Evolutionary conservation across 2,113 vertebrate genomes (phyloP).

Genomic region (Tenrec ecaudatus): DNA sequence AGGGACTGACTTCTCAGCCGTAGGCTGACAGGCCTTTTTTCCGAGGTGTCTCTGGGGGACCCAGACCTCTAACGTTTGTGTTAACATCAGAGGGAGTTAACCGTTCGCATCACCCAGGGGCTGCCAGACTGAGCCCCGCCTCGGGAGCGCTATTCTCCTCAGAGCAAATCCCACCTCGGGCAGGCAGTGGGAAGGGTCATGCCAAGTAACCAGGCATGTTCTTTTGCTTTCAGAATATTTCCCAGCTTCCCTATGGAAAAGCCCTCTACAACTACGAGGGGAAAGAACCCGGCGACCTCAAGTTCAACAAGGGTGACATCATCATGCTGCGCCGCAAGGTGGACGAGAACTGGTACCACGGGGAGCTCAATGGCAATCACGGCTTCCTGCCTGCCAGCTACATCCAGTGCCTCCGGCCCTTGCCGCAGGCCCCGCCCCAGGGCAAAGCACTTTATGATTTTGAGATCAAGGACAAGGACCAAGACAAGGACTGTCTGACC

Average conservation of each 20-base stretch:
- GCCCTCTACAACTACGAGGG: slow-evolving; percentile 97
- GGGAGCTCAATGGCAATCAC: slow-evolving; percentile 95
- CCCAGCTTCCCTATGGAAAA: slow-evolving; percentile 95
- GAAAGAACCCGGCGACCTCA: slow-evolving; percentile 97
- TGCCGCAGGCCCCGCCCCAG: slow-evolving; percentile 95
- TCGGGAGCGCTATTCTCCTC: no score
- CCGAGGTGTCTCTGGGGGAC: neutral
- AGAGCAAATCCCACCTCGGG: accelerated
- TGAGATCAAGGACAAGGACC: slow-evolving; percentile 98
- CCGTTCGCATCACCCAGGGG: neutral
- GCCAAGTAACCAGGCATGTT: slow-evolving; percentile 21
- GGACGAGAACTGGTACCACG: slow-evolving; percentile 98
- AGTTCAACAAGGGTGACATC: slow-evolving; percentile 97
- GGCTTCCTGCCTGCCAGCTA: slow-evolving; percentile 98
- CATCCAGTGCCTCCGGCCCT: slow-evolving; percentile 94
- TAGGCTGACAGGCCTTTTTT: neutral
- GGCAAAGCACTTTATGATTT: slow-evolving; percentile 99
- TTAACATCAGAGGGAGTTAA: neutral
- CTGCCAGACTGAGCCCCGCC: neutral
- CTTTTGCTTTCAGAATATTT: slow-evolving; percentile 89
- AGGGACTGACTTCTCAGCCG: neutral
- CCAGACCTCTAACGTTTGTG: neutral
- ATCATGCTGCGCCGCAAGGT: slow-evolving; percentile 96
- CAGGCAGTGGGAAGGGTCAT: accelerated
- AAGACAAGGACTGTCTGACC: slow-evolving; percentile 98